Base-by-base conservation (phyloP, 2,888 invertebrate genomes). In the Lapara coniferarum region DNA sequence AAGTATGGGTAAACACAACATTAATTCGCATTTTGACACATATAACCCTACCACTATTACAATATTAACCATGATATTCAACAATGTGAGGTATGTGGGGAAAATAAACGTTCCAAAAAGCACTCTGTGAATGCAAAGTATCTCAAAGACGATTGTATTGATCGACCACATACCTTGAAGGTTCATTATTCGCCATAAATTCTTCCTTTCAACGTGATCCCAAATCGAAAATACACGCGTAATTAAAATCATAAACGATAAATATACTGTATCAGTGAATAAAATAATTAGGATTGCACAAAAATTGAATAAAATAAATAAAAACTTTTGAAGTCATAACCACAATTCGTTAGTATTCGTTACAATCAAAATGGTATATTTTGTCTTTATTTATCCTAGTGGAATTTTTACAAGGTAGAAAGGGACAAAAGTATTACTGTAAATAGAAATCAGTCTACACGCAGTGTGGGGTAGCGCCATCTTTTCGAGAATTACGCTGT, bases 261-360 rank as follows among this genome's bases (percentile, higher is more conserved):
- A 77, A 80, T 83, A 81, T 73, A 77, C 66, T 70, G 55, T 75
- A 73, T 74, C 68, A 75, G 69, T 75, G 10, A 79, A 76, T 81
- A 84, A 74, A 78, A 79, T 78, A 78, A 70, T 78, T 73, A 72
- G 73, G 77, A 90, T 89, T 88, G 85, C 89, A 91, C 91, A 80
- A 66, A 74, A 79, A 80, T 79, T 77, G 74, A 72, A 75, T 80
- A 81, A 86, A 89, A 87, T 88, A 88, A 86, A 88, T 85, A 85
- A 86, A 89, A 85, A 83, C 81, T 82, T 83, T 85, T 80, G 75
- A 81, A 84, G 80, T 82, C 84, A 85, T 87, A 87, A 88, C 87
- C 90, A 90, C 91, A 86, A 89, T 89, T 89, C 93, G 93, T 93
- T 93, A 92, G 79, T 89, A 88, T 89, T 88, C 93, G 93, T 93